These are phyloP conservation scores for Agriotes lineatus DNA, from an alignment of 2,888 invertebrate species.

Conservation along the genomic window DNA sequence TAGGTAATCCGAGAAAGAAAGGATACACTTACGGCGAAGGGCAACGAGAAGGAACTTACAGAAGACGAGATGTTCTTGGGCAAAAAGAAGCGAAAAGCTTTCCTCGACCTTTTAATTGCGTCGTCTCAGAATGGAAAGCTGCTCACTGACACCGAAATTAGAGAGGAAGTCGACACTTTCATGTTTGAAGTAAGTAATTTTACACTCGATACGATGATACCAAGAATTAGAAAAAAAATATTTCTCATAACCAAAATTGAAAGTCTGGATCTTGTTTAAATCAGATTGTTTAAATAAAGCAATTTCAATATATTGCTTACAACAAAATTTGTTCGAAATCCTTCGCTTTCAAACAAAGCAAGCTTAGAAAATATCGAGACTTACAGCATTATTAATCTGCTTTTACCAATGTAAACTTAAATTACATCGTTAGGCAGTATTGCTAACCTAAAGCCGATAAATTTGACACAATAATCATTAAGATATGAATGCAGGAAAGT, in stretches of 20 bases:
- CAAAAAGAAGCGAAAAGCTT: slow-evolving; percentile 58
- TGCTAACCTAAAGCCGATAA: slow-evolving; percentile 21
- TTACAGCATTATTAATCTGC: neutral
- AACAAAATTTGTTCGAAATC: no score
- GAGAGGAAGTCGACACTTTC: slow-evolving; percentile 65
- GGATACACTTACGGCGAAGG: slow-evolving; percentile 2
- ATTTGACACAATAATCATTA: slow-evolving; percentile 32
- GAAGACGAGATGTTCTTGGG: slow-evolving; percentile 45
- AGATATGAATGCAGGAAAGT: slow-evolving; percentile 34
- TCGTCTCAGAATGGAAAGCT: slow-evolving; percentile 52
- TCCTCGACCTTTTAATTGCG: slow-evolving; percentile 60
- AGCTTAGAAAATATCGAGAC: no score
- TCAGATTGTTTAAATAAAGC: no score
- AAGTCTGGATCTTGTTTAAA: no score
- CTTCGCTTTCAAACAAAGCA: no score
- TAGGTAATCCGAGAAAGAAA: slow-evolving; percentile 49
- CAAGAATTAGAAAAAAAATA: no score
- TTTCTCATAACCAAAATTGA: no score
- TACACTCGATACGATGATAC: no score
- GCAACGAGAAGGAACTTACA: slow-evolving; percentile 6
- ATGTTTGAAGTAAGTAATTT: slow-evolving; percentile 62
- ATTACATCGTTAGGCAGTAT: slow-evolving; percentile 18
- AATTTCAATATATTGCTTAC: no score
- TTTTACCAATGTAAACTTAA: slow-evolving; percentile 21
- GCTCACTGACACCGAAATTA: slow-evolving; percentile 59